Evolutionary conservation across 2,888 invertebrate genomes (phyloP), one percentile per base, ranked within the genome.

Genomic region (Xylocampa areola): DNA sequence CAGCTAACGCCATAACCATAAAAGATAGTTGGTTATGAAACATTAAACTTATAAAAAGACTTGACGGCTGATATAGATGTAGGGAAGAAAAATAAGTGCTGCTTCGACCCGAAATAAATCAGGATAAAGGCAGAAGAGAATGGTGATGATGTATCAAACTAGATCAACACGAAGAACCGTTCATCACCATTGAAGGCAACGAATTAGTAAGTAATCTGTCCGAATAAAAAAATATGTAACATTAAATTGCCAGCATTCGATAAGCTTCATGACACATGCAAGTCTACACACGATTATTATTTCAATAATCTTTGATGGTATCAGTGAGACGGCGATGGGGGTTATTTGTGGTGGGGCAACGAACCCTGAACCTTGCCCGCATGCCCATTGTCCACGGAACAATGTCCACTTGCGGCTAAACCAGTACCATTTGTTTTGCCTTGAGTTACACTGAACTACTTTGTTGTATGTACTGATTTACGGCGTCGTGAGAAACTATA

Each of bases 261-360:
- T 45, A 49, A 36, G 21, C 32, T 40, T 47, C 30, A 61, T 52
- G 35, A 63, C 50, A 71, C 54, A 68, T 49, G 47, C 32, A 53
- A 61, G 51, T 76, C 84, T 32, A 48, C 82, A 80, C 81, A 67
- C 74, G 65, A 74, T 85, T 80, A 86, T 87, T 82, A 86, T 80
- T 78, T 74, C 78, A 86, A 87, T 85, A 82, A 80, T 68, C 63
- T 77, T 79, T 73, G 88, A 90, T 90, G 83, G 74, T 89, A 90
- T 89, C 90, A 74, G 73, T 64, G 70, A 62, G 79, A 75, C 76
- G 55, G 68, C 67, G 82, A 90, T 90, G 87, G 83, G 90, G 90
- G 90, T 86, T 84, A 85, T 87, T 87, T 88, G 89, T 85, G 86
- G 84, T 73, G 79, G 88, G 84, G 77, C 85, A 84, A 77, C 85